Evolutionary conservation across 1,140 invertebrate species (phyloP).

Genomic region (Pomacea maculata): DNA sequence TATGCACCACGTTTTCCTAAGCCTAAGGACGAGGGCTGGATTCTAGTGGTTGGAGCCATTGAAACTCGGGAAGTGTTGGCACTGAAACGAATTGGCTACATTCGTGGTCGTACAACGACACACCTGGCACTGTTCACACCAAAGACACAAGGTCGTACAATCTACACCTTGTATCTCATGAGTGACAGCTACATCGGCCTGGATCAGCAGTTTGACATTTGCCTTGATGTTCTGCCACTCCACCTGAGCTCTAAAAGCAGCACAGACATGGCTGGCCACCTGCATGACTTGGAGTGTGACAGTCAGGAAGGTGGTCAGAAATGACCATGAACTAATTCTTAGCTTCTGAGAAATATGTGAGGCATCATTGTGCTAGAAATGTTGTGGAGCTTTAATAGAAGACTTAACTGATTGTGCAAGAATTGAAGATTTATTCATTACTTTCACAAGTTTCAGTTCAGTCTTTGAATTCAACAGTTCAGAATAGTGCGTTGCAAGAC

Average conservation of each 20-base stretch:
- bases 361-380: background rate
- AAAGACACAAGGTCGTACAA: slow-evolving; percentile 71
- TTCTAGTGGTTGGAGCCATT: slow-evolving; percentile 83
- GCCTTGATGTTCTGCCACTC: slow-evolving; percentile 55
- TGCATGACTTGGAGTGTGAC: slow-evolving; percentile 24
- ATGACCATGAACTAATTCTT: no score
- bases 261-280: slow-evolving; percentile 46
- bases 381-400: background rate
- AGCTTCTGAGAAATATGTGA: background rate
- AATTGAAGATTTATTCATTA: background rate
- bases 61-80: slow-evolving; percentile 80
- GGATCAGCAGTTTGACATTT: slow-evolving; percentile 88
- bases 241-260: slow-evolving; percentile 56
- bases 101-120: slow-evolving; percentile 53
- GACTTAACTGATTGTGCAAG: background rate
- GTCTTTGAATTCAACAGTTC: no score
- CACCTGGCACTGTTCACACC: slow-evolving; percentile 77
- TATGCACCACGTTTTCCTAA: slow-evolving; percentile 88
- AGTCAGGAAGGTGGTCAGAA: background rate
- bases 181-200: slow-evolving; percentile 94
- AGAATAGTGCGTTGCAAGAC: no score
- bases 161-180: slow-evolving; percentile 86
- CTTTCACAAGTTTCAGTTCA: no score
- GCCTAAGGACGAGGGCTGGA: slow-evolving; percentile 95
- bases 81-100: slow-evolving; percentile 77